Evolutionary conservation across 2,797 vertebrate species (phyloP), one percentile per base, ranked within the genome.

Genomic region (Syngnathus acus): DNA sequence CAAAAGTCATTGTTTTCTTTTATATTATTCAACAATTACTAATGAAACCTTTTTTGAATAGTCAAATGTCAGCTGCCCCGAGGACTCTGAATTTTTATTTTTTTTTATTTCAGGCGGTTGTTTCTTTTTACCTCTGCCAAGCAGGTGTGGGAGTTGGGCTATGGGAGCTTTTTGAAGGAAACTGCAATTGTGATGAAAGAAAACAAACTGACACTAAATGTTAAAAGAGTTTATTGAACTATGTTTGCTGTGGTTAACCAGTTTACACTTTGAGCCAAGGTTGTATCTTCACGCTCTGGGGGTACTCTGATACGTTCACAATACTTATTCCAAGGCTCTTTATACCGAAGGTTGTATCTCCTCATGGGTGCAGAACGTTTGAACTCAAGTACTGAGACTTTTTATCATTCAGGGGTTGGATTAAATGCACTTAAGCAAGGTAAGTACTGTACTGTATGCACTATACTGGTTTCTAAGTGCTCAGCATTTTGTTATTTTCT

Each of bases 41-140:
- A 54, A 57, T 70, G 59, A 58, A 43, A 64, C n/a, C 23, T 64
- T 62, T 71, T 80, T 74, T 65, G 62, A 75, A 72, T 59, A 68
- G 64, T 64, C 48, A 16, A 66, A 66, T 57, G 58, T 69, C 48
- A 47, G 70, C 68, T 62, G 69, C 51, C 58, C 21, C 59, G 63
- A 32, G 65, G 47, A 63, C 66, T 68, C 39, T 5, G n/a, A 64
- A 67, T n/a, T n/a, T n/a, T n/a, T n/a, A 65, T 26, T 50, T 37
- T 51, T 39, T 9, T 21, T 38, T 16, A 38, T 65, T 54, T 38
- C 10, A 7, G 9, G 14, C 21, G 9, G 19, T n/a, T 40, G 14
- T 74, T 78, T 74, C 60, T 57, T 81, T 81, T 65, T 82, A 74
- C 76, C 59, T 74, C 38, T 43, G n/a, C 50, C 57, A 26, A 16